Conservation (phyloP, 2,797 vertebrate genomes). For the Danio tinwini region DNA sequence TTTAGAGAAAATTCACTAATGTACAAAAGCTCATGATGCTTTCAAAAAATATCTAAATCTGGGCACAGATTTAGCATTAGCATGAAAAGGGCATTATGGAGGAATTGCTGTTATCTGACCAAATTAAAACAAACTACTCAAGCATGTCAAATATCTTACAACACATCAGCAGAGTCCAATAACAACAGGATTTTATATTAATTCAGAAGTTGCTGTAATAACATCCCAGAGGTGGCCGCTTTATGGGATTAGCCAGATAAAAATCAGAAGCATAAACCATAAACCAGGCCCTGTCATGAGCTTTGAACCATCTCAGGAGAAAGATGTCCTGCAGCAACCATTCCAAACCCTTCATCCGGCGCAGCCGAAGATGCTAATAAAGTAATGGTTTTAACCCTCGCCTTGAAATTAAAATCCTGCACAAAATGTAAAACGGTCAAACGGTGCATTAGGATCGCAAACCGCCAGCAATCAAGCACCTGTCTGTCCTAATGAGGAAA, state of each 20-base stretch:
- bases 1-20: background rate
- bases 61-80: background rate
- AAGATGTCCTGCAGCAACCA: constrained; percentile 3
- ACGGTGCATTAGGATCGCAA: background rate
- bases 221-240: constrained; percentile 8
- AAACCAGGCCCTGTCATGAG: constrained; percentile 27
- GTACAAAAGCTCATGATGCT: background rate
- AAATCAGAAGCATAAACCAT: constrained; percentile 15
- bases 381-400: constrained; percentile 40
- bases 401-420: constrained; percentile 1
- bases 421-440: background rate
- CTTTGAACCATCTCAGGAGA: constrained; percentile 22
- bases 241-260: constrained; percentile 14
- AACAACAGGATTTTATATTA: constrained; percentile 29
- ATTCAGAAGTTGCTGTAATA: constrained; percentile 19
- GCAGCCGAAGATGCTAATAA: constrained; percentile 33
- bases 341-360: constrained; percentile 40
- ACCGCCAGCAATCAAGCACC: constrained; percentile 1
- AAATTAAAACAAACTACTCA: constrained; percentile 39
- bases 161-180: constrained; percentile 22
- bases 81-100: constrained; percentile 3
- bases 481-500: constrained; percentile 33
- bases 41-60: constrained; percentile 6
- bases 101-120: background rate
- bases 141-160: constrained; percentile 28